Base-by-base conservation (phyloP, 37 sponge, comb jelly and placozoan species). In the Cliona cf. orientalis region DNA sequence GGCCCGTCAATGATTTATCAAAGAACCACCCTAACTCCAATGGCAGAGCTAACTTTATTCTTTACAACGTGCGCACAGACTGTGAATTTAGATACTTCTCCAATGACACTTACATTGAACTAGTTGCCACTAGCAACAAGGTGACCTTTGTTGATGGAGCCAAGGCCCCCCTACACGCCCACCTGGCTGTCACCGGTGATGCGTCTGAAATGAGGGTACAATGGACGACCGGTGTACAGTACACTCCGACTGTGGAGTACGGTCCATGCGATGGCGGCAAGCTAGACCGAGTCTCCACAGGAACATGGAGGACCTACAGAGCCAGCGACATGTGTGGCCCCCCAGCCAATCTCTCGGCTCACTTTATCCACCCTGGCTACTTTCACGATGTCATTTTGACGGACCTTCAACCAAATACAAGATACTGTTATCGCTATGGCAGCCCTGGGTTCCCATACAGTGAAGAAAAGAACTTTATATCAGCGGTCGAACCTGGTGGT, bases 391-490 rank as follows among this genome's bases (percentile, higher is more conserved):
- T 49, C 53, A 9, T 49, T 14, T 49, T 49, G 53, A 49, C 53
- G 9, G 53, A 14, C 9, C 53, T 49, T 49, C 9, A 49, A 49
- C 53, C 53, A 49, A 49, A 49, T 14, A 19, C 14, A 9, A 49
- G 9, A 14, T 49, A 49, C 14, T 49, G 53, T 62, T 90, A 84
- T 60, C 70, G 69, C 38, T 84, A 43, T 36, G 81, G 88, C 26
- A 25, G 36, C 21, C 22, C 34, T 29, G 74, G 73, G 2, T 55
- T 9, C 37, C 14, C 33, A 7, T 80, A 67, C 44, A 87, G 88
- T 58, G 69, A 74, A 38, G 70, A 75, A n/a, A 74, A 66, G 2
- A 43, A 53, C 2, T 87, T 87, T 49, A 67, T 23, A n/a, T 58
- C 82, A 11, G 23, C 76, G 9, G 21, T 41, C 17, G 23, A 37